Base-by-base conservation (phyloP, 2,797 vertebrate species). In the Lithobates pipiens region DNA sequence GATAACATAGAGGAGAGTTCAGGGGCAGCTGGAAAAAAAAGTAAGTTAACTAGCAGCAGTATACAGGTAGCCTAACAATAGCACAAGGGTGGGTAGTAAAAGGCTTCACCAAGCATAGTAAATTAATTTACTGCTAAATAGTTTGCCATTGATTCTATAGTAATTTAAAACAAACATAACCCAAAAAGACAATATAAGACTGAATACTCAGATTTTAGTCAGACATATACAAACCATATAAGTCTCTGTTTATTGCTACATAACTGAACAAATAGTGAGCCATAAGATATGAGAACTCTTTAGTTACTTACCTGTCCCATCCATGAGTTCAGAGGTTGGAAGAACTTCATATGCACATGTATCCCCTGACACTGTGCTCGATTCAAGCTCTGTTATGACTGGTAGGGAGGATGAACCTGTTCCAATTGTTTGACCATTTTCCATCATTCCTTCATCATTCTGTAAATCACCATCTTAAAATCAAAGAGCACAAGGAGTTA, bases 371-470 rank as follows among this genome's bases (percentile, higher is more conserved):
- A 92, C 84, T 21, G 94, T 92, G 85, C 91, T 92, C 0, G 93
- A 93, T 54, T 97, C 96, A 88, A 93, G 90, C 88, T 97, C 96
- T 3, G 95, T 95, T 84, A 93, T 93, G 54, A 93, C 88, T 68
- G 94, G 93, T 88, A 95, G 88, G 25, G 94, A 94, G 50, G 93
- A 89, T 83, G 94, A 94, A 90, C 94, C 92, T 54, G 95, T 93
- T 74, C 92, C 93, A 67, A 95, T 89, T 39, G 96, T 93, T 54
- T 95, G 96, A 6, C 96, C 96, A 0, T 97, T 98, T 91, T 97
- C 96, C 94, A 97, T 89, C 90, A 95, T 94, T 88, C 94, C 93
- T 39, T 98, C 97, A 89, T 98, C 96, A 69, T 93, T 94, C 1
- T 94, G 88, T 79, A 95, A 93, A 1, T 95, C 91, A 21, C 94